Evolutionary conservation across 2,888 invertebrate genomes (phyloP), one percentile per base, ranked within the genome.

Genomic region (Ischnus inquisitorius): DNA sequence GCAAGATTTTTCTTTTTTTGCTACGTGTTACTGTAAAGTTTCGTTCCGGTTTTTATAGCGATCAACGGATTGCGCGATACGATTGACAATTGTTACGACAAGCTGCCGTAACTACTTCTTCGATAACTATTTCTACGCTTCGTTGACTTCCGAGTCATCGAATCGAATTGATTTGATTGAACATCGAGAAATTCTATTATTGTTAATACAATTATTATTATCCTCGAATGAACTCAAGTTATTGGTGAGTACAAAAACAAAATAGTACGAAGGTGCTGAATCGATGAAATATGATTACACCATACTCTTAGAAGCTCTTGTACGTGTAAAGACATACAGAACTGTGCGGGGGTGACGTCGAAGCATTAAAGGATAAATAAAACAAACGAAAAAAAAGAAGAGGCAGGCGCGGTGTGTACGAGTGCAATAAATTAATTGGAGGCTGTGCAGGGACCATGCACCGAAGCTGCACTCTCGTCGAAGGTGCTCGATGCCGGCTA

Each of bases 391-490:
- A 57, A 65, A 65, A 68, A 39, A 79, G 60, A 25, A 72, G 57
- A 16, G 43, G 25, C 41, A 64, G 74, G 80, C 67, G 64, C 81
- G 82, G 84, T 86, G 82, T 86, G 80, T 78, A 69, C 81, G 75
- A 85, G 85, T 84, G 89, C 87, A 87, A 88, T 87, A 90, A 86
- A 92, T 92, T 91, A 91, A 91, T 92, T 90, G 89, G 86, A 78
- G 82, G 69, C 54, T 62, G 57, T 54, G 62, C 57, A 54, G 57
- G 41, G 78, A 64, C 48, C 64, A 65, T 79, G 79, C 74, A 51
- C 51, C 82, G 68, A 79, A 75, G 75, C 54, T 77, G 76, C 82
- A 71, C 82, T 68, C 83, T 82, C 86, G 84, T 84, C 82, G 84
- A 87, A 87, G 87, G 87, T 89, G 87, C 87, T 90, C 88, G 88